Base-by-base conservation (phyloP, 2,113 vertebrate species). In the Pteropus alecto region DNA sequence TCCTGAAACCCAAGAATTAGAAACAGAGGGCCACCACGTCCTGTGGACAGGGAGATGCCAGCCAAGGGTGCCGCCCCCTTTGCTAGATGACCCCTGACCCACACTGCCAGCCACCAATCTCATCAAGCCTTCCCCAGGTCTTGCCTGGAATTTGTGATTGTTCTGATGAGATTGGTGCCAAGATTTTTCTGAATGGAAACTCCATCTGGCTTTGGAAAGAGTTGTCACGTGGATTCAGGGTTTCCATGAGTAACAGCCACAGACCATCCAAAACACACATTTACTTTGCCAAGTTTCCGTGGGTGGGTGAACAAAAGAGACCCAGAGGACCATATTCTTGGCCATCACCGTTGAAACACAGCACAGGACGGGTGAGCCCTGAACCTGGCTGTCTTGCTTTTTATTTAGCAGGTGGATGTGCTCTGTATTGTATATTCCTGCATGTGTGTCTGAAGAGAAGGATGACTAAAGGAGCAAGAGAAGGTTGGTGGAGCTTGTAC, bases 181-280 rank as follows among this genome's bases (percentile, higher is more conserved):
- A 97, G 93, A 86, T 92, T 90, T 96, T 95, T 97, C 95, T 95
- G 91, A 96, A 97, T 93, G 94, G 96, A 97, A 98, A 97, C 70
- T 96, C 95, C 95, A 97, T 93, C 94, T 97, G 94, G 68, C 70
- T 94, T 96, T 94, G 96, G 97, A 97, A 97, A 95, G 86, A 82
- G 61, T 93, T 26, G 54, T 96, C 94, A 95, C 11, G 13, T 97
- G 96, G 96, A 92, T 68, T 96, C 96, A 96, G 83, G 96, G 70
- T 98, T 98, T 98, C 98, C 98, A 97, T 98, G 98, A 97, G 93
- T 95, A 96, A 98, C 48, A 91, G 85, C 73, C 78, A 26, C 89
- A 56, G 88, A 54, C 84, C 86, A 88, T 94, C 97, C 97, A 97
- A 97, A 96, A 92, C 48, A 92, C 14, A 94, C 79, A 94, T 56